These are phyloP conservation scores for Portevinia maculata DNA, from an alignment of 2,888 invertebrate species.

Conservation along the genomic window DNA sequence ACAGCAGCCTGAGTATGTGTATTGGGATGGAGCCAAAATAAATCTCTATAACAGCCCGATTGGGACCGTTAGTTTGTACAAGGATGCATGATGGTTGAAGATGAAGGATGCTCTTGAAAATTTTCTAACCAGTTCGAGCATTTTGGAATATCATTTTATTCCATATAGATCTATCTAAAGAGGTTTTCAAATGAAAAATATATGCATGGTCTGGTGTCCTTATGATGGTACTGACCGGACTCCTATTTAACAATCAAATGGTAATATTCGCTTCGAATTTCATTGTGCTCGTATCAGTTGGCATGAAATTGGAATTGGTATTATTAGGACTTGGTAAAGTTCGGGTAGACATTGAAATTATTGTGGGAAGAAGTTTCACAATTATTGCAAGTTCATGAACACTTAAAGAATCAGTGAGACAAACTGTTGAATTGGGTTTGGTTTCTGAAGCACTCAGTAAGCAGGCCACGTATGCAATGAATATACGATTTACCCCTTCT, in stretches of 20 bases:
- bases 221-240: constrained; percentile 30
- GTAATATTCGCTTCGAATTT: background rate
- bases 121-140: constrained; percentile 23
- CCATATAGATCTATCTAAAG: constrained; percentile 3
- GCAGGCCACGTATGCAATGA: too few species aligned
- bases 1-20: constrained; percentile 1
- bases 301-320: constrained; percentile 9
- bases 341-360: constrained; percentile 1
- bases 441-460: too few species aligned
- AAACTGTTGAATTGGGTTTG: background rate
- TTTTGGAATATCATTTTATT: constrained; percentile 37
- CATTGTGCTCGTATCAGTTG: constrained; percentile 12
- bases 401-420: background rate
- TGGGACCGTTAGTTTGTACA: background rate
- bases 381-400: background rate
- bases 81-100: too few species aligned
- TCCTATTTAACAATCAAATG: constrained; percentile 5
- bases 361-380: background rate
- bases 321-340: background rate
- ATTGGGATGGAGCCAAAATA: background rate
- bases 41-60: constrained; percentile 28
- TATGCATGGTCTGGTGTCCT: background rate
- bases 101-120: constrained; percentile 11
- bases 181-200: constrained; percentile 17
- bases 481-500: too few species aligned